Evolutionary conservation across 2,113 vertebrate genomes (phyloP).

Genomic region (Pleuronectes platessa): DNA sequence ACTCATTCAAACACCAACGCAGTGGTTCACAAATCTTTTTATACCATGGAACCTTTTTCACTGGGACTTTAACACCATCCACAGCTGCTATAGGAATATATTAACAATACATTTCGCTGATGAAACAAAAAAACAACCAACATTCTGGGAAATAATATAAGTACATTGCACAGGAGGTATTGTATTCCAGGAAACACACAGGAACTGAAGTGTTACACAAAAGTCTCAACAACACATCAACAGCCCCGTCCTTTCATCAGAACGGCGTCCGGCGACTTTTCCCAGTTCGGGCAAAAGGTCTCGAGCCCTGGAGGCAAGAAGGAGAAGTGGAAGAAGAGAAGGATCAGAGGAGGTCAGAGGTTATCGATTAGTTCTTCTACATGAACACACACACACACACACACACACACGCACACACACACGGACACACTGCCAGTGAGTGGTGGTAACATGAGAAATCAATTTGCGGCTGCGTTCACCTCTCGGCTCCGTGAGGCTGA

Average conservation of each 20-base stretch:
- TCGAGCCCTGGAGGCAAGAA: slow-evolving; percentile 2
- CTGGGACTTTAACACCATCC: too few species aligned
- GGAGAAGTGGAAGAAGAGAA: neutral
- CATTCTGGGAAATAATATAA: too few species aligned
- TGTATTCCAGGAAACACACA: too few species aligned
- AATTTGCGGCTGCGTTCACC: slow-evolving; percentile 47
- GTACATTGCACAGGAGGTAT: too few species aligned
- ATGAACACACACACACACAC: neutral
- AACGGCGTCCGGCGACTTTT: neutral
- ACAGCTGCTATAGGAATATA: too few species aligned
- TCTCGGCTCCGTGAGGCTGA: slow-evolving; percentile 24
- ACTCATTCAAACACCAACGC: too few species aligned
- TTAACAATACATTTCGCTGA: too few species aligned
- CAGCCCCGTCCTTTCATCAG: slow-evolving; percentile 24
- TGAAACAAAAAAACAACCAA: too few species aligned
- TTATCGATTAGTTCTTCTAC: slow-evolving; percentile 24
- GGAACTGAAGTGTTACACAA: too few species aligned
- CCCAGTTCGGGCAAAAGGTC: slow-evolving; percentile 48
- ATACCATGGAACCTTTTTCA: too few species aligned
- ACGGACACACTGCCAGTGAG: slow-evolving; percentile 14
- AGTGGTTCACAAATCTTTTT: too few species aligned
- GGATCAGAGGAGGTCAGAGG: slow-evolving; percentile 15
- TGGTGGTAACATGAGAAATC: slow-evolving; percentile 53
- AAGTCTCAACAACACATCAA: slow-evolving; percentile 23
- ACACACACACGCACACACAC: slow-evolving; percentile 12